Base-by-base conservation (phyloP, 2,113 vertebrate genomes). In the Gnathonemus longibarbis region DNA sequence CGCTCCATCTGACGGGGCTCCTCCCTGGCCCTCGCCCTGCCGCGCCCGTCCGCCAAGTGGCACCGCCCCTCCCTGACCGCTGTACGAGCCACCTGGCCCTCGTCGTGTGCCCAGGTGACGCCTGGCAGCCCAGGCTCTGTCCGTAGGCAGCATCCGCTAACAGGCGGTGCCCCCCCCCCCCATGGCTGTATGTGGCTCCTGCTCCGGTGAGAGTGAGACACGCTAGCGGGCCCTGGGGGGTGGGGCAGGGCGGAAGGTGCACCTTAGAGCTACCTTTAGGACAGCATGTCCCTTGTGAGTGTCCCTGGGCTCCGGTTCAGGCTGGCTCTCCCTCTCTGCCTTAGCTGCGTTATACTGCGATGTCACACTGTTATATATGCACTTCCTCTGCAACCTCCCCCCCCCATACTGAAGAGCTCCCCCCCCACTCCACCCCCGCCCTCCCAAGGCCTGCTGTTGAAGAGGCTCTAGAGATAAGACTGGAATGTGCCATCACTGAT, bases 391-490 rank as follows among this genome's bases (percentile, higher is more conserved):
- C 45, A 3, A 11, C 17, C 21, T 21, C 1, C 21, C 45, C 21
- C 21, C n/a, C 27, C 35, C 31, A 31, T 1, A 31, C 31, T 31
- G 31, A 31, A 31, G 31, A 31, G 31, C 31, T 31, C 35, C 35
- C 35, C 35, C 35, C 35, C 35, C 35, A 1, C 35, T 35, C 35
- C 35, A 1, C 35, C 35, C 35, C 35, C 35, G 1, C 35, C 35
- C 35, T 35, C 35, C 35, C 35, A 35, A 35, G 35, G 35, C 35
- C 35, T 35, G 35, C 35, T 35, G 35, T 35, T 35, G 35, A 35
- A 39, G 84, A 88, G 50, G 87, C 70, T 53, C 84, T 52, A 62
- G 21, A 90, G 87, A 90, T 88, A 80, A 90, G 66, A 53, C 46
- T 84, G 87, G 90, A 90, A 90, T 90, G 90, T 84, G 74, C 50